Conservation (phyloP, 1,140 invertebrate genomes). For the Aphelinus certus region DNA sequence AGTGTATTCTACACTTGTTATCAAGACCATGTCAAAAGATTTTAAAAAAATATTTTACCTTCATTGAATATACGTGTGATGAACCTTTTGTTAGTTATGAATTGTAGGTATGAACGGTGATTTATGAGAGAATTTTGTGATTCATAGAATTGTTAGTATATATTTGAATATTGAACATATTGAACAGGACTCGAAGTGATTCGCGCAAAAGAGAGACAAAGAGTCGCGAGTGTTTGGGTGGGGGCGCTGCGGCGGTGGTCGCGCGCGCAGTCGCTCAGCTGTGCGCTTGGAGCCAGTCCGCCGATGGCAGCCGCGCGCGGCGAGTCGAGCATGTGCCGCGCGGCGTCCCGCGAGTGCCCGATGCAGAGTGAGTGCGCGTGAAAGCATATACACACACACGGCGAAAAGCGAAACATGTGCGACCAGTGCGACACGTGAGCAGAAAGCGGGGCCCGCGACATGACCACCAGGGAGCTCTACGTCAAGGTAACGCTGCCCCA, state of each 20-base stretch:
- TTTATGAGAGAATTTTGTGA: too few species aligned
- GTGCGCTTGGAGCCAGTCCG: too few species aligned
- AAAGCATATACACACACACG: neutral
- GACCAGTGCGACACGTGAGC: neutral
- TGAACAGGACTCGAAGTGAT: too few species aligned
- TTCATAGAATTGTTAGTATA: too few species aligned
- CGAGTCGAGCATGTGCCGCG: neutral
- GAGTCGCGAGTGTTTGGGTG: neutral
- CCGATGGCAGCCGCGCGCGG: neutral
- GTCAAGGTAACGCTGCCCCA: conserved; percentile 54
- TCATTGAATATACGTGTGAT: too few species aligned
- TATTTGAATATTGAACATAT: too few species aligned
- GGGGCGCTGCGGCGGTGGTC: neutral
- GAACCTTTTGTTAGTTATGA: too few species aligned
- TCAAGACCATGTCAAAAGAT: too few species aligned
- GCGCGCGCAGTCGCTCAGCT: neutral
- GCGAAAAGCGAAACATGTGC: neutral
- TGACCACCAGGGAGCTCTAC: conserved; percentile 64
- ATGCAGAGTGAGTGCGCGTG: neutral
- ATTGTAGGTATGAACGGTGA: too few species aligned
- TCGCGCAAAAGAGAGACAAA: too few species aligned
- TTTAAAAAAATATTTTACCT: too few species aligned
- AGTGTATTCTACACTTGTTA: too few species aligned
- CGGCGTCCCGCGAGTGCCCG: conserved; percentile 33
- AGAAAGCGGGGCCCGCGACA: conserved; percentile 28